These are phyloP conservation scores for Lycodopsis pacificus DNA, from an alignment of 2,797 vertebrate genomes.

Conservation along the genomic window DNA sequence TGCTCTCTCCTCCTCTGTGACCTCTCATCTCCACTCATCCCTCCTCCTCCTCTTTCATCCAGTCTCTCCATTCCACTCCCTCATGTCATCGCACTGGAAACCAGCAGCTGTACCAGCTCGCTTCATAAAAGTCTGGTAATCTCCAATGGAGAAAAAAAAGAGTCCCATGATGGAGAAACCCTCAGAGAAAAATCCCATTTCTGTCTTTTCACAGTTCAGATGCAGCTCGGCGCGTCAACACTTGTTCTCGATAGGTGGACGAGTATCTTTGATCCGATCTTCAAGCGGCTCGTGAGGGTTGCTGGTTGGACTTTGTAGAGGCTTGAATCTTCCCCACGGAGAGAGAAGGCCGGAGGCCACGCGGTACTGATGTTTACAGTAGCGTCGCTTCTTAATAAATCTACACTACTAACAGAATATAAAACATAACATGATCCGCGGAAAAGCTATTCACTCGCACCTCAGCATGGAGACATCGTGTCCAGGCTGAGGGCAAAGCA, in stretches of 20 bases:
- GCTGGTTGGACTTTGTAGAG: constrained; percentile 34
- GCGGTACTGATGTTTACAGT: no score
- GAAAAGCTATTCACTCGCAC: no score
- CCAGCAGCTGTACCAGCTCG: constrained; percentile 29
- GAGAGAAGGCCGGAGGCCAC: no score
- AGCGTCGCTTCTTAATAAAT: no score
- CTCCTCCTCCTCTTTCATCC: constrained; percentile 63
- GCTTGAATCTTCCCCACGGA: no score
- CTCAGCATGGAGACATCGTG: no score
- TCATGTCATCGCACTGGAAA: constrained; percentile 53
- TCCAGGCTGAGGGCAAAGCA: no score
- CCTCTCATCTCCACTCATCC: constrained; percentile 67
- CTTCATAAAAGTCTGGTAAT: constrained; percentile 41
- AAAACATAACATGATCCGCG: no score
- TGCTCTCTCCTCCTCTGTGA: constrained; percentile 60
- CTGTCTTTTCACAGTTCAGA: constrained; percentile 32
- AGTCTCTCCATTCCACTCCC: constrained; percentile 39
- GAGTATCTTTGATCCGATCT: constrained; percentile 60
- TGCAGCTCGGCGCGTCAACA: constrained; percentile 22
- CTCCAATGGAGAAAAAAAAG: constrained; percentile 20
- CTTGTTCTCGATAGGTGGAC: constrained; percentile 43
- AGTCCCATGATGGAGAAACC: constrained; percentile 24
- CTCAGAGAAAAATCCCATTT: constrained; percentile 2
- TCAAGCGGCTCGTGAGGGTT: constrained; percentile 48
- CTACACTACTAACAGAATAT: no score